A percentile compares a stretch with the other conserved stretches of the same genome.
Conservation (phyloP, 2,797 vertebrate genomes). For the Crax fasciolata region DNA sequence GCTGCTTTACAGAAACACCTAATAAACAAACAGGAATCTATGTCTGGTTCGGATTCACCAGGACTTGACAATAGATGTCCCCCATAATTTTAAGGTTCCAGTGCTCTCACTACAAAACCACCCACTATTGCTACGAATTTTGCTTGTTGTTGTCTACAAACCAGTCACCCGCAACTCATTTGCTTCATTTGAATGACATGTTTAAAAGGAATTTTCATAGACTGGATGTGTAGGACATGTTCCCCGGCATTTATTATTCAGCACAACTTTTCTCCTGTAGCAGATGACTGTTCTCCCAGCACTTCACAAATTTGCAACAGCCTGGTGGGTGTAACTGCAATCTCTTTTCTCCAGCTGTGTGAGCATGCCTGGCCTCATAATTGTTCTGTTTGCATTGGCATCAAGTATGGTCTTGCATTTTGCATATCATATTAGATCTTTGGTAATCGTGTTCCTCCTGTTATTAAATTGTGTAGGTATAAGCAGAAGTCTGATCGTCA, state of each 20-base stretch:
- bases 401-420: not conserved
- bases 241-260: not conserved
- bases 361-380: conserved; percentile 13
- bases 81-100: not conserved
- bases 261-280: not conserved
- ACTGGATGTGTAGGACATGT: not conserved
- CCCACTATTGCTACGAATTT: not conserved
- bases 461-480: not conserved
- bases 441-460: not conserved
- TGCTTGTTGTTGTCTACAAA: not conserved
- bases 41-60: not conserved
- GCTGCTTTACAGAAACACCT: conserved; percentile 3
- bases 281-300: not conserved
- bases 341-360: conserved; percentile 18
- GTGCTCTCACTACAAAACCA: not conserved
- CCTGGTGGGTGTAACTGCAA: not conserved
- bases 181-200: not conserved
- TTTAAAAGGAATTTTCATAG: not conserved
- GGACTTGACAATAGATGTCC: not conserved
- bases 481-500: not conserved
- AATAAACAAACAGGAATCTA: not conserved
- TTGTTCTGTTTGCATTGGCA: not conserved
- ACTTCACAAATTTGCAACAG: not conserved
- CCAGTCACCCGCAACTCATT: not conserved
- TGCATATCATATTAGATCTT: conserved; percentile 2